Percentiles rank a stretch among this genome's conserved stretches.
These are phyloP conservation scores for Montipora foliosa DNA, from an alignment of 64 coral and sea anemone genomes.

Conservation along the genomic window DNA sequence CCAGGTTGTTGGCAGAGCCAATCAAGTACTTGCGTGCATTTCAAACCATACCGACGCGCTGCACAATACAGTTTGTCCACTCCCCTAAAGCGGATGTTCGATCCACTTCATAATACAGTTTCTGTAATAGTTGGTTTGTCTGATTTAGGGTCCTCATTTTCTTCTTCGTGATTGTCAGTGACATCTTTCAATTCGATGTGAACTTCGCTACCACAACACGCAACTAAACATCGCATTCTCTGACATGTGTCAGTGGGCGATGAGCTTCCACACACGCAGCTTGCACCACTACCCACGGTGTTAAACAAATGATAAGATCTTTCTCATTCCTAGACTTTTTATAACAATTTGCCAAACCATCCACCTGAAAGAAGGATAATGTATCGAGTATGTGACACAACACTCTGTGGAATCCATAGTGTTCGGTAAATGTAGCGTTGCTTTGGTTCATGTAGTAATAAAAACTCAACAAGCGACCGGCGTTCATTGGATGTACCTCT, in stretches of 20 bases:
- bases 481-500: background rate
- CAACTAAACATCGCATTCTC: slow-evolving; percentile 19
- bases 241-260: background rate
- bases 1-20: no score
- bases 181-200: slow-evolving; percentile 28
- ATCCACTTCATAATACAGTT: background rate
- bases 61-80: no score
- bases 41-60: no score
- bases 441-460: no score
- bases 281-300: no score
- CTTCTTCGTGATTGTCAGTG: background rate
- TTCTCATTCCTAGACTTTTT: background rate
- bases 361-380: no score
- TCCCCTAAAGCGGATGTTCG: no score
- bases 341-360: background rate
- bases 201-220: slow-evolving; percentile 3
- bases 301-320: background rate
- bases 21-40: no score
- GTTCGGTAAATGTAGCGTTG: no score
- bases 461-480: no score
- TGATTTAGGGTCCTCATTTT: background rate
- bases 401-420: no score
- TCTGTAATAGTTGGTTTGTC: background rate
- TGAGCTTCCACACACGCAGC: background rate
- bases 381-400: no score